Percentiles rank a stretch among this genome's conserved stretches.
Evolutionary conservation across 2,797 vertebrate species (phyloP).

Genomic region (Numenius phaeopus): DNA sequence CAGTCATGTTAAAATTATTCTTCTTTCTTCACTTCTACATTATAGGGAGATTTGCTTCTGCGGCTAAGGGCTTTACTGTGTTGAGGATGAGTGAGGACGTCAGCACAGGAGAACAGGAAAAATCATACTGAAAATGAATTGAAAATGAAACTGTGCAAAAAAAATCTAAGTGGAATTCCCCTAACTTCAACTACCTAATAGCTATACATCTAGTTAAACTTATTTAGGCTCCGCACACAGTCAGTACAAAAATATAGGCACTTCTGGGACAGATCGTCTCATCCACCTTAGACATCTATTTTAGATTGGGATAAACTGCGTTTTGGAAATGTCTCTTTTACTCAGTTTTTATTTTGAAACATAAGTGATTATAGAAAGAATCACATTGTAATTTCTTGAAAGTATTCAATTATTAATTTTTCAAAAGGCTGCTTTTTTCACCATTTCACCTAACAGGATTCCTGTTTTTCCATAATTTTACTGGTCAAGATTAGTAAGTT

Average conservation of each 20-base stretch:
- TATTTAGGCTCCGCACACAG: background rate
- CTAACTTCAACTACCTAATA: background rate
- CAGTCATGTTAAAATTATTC: background rate
- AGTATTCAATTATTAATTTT: background rate
- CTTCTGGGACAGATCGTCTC: background rate
- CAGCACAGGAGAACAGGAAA: background rate
- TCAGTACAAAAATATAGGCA: background rate
- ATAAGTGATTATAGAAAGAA: background rate
- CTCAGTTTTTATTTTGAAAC: background rate
- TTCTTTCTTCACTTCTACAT: background rate
- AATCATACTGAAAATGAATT: background rate
- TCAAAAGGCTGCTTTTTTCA: background rate
- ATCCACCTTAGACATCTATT: background rate
- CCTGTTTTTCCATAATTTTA: background rate
- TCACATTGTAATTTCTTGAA: background rate
- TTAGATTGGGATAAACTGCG: background rate
- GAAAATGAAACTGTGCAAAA: background rate
- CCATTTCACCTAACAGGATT: background rate
- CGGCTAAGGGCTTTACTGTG: background rate
- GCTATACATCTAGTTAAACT: background rate
- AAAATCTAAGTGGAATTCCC: background rate
- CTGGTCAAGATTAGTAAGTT: background rate
- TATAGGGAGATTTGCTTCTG: background rate
- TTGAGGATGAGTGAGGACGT: background rate
- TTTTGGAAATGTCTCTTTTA: background rate